phyloP scores from a whole-genome alignment of 1,140 invertebrate genomes.

The Drepana arcuata region DNA sequence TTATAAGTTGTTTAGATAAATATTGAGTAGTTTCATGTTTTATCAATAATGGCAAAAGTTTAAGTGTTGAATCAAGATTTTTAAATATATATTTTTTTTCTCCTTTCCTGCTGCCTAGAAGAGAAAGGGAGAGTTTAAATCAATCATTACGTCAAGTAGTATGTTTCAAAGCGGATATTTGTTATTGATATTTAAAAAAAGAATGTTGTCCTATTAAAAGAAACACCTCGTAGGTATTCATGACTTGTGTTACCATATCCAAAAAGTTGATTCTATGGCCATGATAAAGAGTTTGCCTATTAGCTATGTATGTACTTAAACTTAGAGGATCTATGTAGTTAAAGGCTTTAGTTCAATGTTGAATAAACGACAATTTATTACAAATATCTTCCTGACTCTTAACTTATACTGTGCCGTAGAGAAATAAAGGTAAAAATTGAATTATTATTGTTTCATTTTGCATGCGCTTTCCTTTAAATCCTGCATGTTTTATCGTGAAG shows the following conservation, averaged over 20 bases:
- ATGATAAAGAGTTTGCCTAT: constrained; percentile 48
- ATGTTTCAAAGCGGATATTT: too few relatives aligned
- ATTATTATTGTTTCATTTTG: constrained; percentile 44
- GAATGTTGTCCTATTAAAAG: constrained; percentile 47
- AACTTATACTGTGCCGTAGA: constrained; percentile 54
- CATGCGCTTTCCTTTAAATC: constrained; percentile 21
- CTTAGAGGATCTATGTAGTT: constrained; percentile 11
- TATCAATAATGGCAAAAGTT: too few relatives aligned
- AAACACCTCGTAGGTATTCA: too few relatives aligned
- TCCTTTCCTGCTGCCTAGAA: constrained; percentile 67
- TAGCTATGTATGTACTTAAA: constrained; percentile 39
- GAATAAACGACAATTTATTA: constrained; percentile 30
- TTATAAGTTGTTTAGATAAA: not conserved
- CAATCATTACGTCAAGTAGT: constrained; percentile 51
- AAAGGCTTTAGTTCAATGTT: constrained; percentile 10
- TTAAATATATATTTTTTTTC: too few relatives aligned
- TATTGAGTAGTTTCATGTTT: constrained; percentile 11
- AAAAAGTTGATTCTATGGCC: too few relatives aligned
- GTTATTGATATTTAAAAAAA: constrained; percentile 40
- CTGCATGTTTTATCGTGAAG: constrained; percentile 9
- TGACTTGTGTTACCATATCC: too few relatives aligned
- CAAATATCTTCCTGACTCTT: constrained; percentile 46
- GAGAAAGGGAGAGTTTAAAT: constrained; percentile 64
- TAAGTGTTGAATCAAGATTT: too few relatives aligned
- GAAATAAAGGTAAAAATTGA: constrained; percentile 46